A percentile compares a stretch with the other conserved stretches of the same genome.
phyloP scores from a whole-genome alignment of 2,888 invertebrate species.

The Torymus tubicola region DNA sequence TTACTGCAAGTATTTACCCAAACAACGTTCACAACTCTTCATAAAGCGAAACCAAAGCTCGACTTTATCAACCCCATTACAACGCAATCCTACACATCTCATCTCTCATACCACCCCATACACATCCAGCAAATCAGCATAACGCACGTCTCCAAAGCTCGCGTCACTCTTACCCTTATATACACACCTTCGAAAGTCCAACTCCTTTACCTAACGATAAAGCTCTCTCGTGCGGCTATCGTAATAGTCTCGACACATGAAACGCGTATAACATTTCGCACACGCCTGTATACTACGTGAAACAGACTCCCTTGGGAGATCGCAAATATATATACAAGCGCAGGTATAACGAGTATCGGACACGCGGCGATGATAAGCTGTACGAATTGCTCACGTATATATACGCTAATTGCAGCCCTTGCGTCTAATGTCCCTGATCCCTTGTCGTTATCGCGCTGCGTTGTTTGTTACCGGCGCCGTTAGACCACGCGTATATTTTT shows the following conservation, averaged over 20 bases:
- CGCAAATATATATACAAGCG: conserved; percentile 16
- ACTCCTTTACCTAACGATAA: conserved; percentile 11
- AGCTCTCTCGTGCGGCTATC: conserved; percentile 22
- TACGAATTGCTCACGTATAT: background rate
- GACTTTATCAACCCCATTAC: too few relatives aligned
- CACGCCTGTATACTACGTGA: background rate
- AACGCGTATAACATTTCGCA: conserved; percentile 19
- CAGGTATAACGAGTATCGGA: conserved; percentile 33
- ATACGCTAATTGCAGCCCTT: conserved; percentile 22
- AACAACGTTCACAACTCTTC: too few relatives aligned
- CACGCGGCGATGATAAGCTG: conserved; percentile 39
- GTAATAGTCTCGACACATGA: conserved; percentile 50
- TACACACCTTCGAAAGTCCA: background rate
- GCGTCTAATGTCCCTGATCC: too few relatives aligned
- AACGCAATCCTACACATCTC: too few relatives aligned
- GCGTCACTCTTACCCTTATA: background rate
- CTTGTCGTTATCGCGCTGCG: too few relatives aligned
- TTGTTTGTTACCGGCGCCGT: too few relatives aligned
- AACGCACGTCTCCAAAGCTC: too few relatives aligned
- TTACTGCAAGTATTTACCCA: too few relatives aligned
- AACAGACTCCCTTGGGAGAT: background rate
- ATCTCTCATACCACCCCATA: too few relatives aligned
- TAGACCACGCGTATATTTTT: too few relatives aligned
- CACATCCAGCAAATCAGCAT: too few relatives aligned
- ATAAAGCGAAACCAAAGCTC: too few relatives aligned